Percentiles rank a stretch among this genome's conserved stretches.
These are phyloP conservation scores for Apostichopus californicus DNA, from an alignment of 35 echinoderm and acorn worm species.

Conservation along the genomic window DNA sequence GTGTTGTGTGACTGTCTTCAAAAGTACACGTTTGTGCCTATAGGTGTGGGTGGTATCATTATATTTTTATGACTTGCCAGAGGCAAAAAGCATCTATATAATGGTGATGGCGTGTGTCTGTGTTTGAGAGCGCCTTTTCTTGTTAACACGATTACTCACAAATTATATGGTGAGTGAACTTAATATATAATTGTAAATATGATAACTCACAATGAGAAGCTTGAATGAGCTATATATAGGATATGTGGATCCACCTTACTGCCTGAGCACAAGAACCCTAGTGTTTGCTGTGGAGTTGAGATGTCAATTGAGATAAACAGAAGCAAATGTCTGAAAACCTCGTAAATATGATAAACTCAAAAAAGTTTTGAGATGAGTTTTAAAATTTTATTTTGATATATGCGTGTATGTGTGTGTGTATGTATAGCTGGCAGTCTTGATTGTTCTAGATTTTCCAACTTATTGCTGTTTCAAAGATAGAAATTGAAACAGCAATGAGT, in stretches of 20 bases:
- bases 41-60: not conserved
- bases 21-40: not conserved
- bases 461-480: no score
- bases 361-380: no score
- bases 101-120: not conserved
- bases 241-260: not conserved
- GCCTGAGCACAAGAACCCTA: not conserved
- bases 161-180: not conserved
- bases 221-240: not conserved
- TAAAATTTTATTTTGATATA: no score
- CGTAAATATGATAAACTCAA: not conserved
- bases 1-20: no score
- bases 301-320: not conserved
- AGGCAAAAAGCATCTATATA: not conserved
- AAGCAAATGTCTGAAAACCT: not conserved
- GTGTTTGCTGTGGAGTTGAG: not conserved
- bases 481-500: no score
- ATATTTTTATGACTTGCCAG: not conserved
- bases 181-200: not conserved
- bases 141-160: not conserved
- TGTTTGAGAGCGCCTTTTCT: not conserved
- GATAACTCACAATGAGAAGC: not conserved
- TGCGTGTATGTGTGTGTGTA: no score
- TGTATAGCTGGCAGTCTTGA: no score
- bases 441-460: no score